phyloP scores from a whole-genome alignment of 1,140 invertebrate species.

The Schlechtendalia chinensis region DNA sequence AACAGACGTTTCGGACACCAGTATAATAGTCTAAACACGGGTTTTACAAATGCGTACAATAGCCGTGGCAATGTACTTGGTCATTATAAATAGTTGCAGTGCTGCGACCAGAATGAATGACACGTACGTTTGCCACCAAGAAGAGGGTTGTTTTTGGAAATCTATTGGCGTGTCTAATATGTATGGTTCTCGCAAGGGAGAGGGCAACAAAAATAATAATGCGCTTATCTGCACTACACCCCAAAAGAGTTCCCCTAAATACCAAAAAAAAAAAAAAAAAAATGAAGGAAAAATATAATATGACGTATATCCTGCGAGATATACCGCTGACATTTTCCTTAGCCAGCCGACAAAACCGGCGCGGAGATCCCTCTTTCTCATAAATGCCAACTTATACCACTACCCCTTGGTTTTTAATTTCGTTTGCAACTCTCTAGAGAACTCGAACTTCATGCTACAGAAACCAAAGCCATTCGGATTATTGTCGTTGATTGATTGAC shows the following conservation, averaged over 20 bases:
- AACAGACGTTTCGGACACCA: neutral
- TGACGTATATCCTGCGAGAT: constrained; percentile 17
- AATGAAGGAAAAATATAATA: neutral
- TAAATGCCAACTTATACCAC: neutral
- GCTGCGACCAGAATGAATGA: neutral
- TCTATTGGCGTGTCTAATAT: constrained; percentile 11
- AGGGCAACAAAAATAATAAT: constrained; percentile 33
- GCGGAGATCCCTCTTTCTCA: neutral
- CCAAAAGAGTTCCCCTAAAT: neutral
- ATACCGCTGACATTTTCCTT: constrained; percentile 32
- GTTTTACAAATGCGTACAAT: neutral
- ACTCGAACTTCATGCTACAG: neutral
- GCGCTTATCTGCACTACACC: constrained; percentile 11
- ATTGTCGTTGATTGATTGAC: constrained; percentile 49
- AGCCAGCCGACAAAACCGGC: neutral
- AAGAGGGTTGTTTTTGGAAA: constrained; percentile 29
- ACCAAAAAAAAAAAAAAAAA: neutral
- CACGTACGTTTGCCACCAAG: neutral
- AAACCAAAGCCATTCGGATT: constrained; percentile 43
- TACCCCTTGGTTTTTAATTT: constrained; percentile 34
- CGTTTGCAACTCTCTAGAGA: constrained; percentile 24
- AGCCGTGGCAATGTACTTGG: neutral
- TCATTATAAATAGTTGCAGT: neutral
- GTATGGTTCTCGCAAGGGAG: neutral
- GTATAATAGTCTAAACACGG: neutral